Base-by-base conservation (phyloP, 2,888 invertebrate species). In the Exocentrus adspersus region DNA sequence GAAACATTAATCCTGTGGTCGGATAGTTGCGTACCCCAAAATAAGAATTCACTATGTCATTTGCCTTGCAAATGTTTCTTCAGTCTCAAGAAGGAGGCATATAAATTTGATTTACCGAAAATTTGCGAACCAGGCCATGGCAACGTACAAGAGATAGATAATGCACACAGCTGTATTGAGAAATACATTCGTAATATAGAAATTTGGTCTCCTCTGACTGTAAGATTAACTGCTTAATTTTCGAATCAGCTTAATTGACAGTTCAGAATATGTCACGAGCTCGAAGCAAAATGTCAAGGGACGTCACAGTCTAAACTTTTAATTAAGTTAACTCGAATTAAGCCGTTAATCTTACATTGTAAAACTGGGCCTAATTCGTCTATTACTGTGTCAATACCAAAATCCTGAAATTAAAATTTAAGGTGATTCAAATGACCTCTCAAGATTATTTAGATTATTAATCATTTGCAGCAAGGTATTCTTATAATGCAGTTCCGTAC, bases 81-180 rank as follows among this genome's bases (percentile, higher is more conserved):
- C 17, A 41, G 10, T 61, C 32, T 2, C 60, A 16, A 10, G 43
- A 20, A 21, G 45, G 30, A 20, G 30, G 41, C 14, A 48, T 20
- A 9, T 66, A 16, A 12, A 66, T 48, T 24, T 41, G 2, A 68
- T 68, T 19, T 57, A 65, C 32, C 65, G 63, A 43, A 66, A 62
- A 52, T 67, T 58, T 54, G 16, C 42, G 63, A 65, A 43, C 69
- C 69, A 7, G 69, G 71, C n/a, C 71, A 72, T 59, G 65, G 65
- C 4, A 65, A 45, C 19, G 42, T 70, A 7, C 68, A 66, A 43
- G 64, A 66, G 54, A 56, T 70, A 10, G 66, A 70, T 42, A 21
- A 42, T 14, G 59, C 66, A 9, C 62, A 66, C 37, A 66, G 66
- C 51, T 56, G 17, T 43, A 64, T 64, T 4, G 68, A 70, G 45